Evolutionary conservation across 1,140 invertebrate genomes (phyloP), one percentile per base, ranked within the genome.

Genomic region (Trachelipus rathkii): DNA sequence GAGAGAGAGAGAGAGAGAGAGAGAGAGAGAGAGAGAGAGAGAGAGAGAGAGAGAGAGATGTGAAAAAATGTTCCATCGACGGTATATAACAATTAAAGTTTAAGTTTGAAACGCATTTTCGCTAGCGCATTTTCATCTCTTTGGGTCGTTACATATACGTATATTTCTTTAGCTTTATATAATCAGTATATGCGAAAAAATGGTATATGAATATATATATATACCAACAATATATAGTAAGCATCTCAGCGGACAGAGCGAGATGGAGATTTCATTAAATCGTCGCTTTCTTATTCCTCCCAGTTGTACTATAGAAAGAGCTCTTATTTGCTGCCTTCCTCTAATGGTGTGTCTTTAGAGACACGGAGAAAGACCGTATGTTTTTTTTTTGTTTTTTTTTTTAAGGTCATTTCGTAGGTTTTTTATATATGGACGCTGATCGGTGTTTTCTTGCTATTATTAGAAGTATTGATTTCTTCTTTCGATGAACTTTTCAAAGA

Each of bases 11-110:
- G 33, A 33, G 33, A 33, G 33, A 33, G 33, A 33, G 33, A 33
- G 33, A 33, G 33, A 33, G 33, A 33, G 33, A 33, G 33, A 33
- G 33, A 33, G 33, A 33, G 33, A 33, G 33, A 33, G 33, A 33
- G 33, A 33, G 33, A 33, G 33, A 33, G 33, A 33, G 33, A 33
- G 33, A 33, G 6, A 33, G 33, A 33, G 33, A n/a, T n/a, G n/a
- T n/a, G 33, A 33, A 3, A 33, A 33, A 33, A 33, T 33, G 33
- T 33, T 33, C 1, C 33, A 60, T 13, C 8, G 50, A 60, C 11
- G 50, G 50, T 60, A 60, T 60, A 60, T 60, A 60, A 60, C 50
- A 60, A 60, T 60, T 60, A 60, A 60, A 60, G 50, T 60, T 60
- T 60, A 60, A 60, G 33, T 19, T 13, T 13, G 50, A 60, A 60